These are phyloP conservation scores for Hofmannophila pseudospretella DNA, from an alignment of 2,888 invertebrate species.

Conservation along the genomic window DNA sequence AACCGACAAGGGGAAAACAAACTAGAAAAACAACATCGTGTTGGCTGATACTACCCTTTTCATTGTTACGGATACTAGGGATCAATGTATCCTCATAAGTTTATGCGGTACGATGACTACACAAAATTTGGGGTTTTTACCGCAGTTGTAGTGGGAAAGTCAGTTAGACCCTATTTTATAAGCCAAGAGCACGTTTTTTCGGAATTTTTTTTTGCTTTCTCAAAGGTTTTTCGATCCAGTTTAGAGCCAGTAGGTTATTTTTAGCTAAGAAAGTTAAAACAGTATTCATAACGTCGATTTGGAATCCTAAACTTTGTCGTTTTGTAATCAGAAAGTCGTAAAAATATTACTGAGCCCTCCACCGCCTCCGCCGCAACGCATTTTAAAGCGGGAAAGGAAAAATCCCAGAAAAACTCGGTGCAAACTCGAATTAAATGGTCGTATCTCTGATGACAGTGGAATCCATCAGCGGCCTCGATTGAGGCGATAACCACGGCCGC, in stretches of 20 bases:
- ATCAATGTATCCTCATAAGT: conserved; percentile 17
- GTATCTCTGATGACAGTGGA: conserved; percentile 61
- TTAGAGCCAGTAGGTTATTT: too few species aligned
- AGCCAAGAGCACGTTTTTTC: too few species aligned
- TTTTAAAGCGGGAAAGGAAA: conserved; percentile 33
- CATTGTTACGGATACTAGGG: conserved; percentile 15
- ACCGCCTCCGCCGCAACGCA: conserved; percentile 27
- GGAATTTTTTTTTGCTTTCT: too few species aligned
- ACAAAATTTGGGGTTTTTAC: conserved; percentile 1
- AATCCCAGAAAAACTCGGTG: conserved; percentile 52
- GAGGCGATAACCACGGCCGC: conserved; percentile 40
- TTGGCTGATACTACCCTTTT: conserved; percentile 43
- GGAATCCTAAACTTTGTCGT: not conserved
- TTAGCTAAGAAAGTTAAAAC: too few species aligned
- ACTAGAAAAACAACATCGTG: conserved; percentile 56
- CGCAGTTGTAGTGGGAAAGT: too few species aligned
- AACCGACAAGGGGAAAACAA: conserved; percentile 60
- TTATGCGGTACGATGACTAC: conserved; percentile 10
- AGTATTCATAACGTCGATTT: not conserved
- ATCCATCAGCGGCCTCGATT: conserved; percentile 63
- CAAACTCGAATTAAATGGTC: conserved; percentile 69
- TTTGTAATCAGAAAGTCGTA: conserved; percentile 4
- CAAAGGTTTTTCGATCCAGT: too few species aligned
- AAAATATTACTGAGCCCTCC: conserved; percentile 32
- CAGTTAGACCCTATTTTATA: too few species aligned